A percentile compares a stretch with the other conserved stretches of the same genome.
These are phyloP conservation scores for Paramuricea clavata DNA, from an alignment of 92 coral and sea anemone genomes.

Conservation along the genomic window DNA sequence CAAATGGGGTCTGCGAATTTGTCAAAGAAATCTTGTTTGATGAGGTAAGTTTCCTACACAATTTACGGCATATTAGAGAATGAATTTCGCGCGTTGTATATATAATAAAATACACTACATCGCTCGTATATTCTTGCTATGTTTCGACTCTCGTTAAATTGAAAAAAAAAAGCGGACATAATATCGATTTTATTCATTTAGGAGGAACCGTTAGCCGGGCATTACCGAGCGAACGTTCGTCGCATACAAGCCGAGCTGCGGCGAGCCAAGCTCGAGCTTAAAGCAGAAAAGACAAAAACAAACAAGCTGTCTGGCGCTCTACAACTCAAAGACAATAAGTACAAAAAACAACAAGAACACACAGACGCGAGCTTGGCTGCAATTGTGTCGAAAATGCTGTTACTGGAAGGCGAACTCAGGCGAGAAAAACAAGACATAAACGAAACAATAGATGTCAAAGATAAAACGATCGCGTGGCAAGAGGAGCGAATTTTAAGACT, in stretches of 20 bases:
- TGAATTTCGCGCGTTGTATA: neutral
- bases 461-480: slow-evolving; percentile 21
- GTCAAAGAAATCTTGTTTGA: neutral
- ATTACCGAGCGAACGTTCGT: neutral
- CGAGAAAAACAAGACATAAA: slow-evolving; percentile 41
- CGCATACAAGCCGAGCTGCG: slow-evolving; percentile 39
- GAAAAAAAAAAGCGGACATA: too few relatives aligned
- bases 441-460: slow-evolving; percentile 17
- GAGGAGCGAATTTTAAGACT: slow-evolving; percentile 25
- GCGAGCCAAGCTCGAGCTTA: slow-evolving; percentile 21
- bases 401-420: slow-evolving; percentile 38
- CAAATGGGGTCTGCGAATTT: neutral
- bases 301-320: slow-evolving; percentile 32
- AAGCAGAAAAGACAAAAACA: slow-evolving; percentile 32
- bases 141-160: neutral
- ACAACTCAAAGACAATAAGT: slow-evolving; percentile 37
- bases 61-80: neutral
- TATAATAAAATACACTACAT: too few relatives aligned
- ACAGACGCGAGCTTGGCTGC: slow-evolving; percentile 8
- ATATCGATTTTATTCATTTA: neutral
- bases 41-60: neutral
- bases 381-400: slow-evolving; percentile 10
- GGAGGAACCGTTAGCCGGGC: neutral
- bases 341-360: slow-evolving; percentile 35
- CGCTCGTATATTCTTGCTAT: neutral